These are phyloP conservation scores for Hepsetus odoe DNA, from an alignment of 2,113 vertebrate species.

Conservation along the genomic window DNA sequence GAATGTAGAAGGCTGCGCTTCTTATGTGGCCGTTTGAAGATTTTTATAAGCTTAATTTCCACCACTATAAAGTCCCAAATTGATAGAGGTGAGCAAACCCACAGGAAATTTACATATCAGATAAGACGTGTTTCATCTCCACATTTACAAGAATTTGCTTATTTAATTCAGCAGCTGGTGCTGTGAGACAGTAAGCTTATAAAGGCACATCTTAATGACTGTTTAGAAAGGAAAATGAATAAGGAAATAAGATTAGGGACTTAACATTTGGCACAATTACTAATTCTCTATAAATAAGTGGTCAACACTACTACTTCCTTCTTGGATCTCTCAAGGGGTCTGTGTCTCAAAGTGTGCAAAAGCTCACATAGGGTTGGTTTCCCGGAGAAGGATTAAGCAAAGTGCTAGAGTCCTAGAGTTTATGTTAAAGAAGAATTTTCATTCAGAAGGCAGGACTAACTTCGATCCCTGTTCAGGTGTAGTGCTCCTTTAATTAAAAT, in stretches of 20 bases:
- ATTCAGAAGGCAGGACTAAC: no score
- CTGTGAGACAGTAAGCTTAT: constrained; percentile 20
- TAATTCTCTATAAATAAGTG: no score
- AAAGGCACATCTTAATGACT: not conserved
- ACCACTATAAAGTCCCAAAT: not conserved
- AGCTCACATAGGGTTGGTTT: no score
- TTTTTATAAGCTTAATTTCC: not conserved
- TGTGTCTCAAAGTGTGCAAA: no score
- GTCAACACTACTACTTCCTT: not conserved
- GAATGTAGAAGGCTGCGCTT: not conserved
- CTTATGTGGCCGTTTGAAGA: not conserved
- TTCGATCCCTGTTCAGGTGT: no score
- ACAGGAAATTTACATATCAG: not conserved
- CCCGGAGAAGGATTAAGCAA: no score
- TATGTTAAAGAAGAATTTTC: no score
- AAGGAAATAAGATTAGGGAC: no score
- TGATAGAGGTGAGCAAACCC: not conserved
- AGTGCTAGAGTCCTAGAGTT: no score
- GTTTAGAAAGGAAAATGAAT: constrained; percentile 5
- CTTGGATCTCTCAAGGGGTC: no score
- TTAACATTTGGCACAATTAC: no score
- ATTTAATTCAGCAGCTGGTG: constrained; percentile 9
- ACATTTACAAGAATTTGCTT: constrained; percentile 16
- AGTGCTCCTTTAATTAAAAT: no score
- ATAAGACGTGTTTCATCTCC: not conserved